Conservation (phyloP, 2,113 vertebrate species). For the Erythrocercus mccallii region DNA sequence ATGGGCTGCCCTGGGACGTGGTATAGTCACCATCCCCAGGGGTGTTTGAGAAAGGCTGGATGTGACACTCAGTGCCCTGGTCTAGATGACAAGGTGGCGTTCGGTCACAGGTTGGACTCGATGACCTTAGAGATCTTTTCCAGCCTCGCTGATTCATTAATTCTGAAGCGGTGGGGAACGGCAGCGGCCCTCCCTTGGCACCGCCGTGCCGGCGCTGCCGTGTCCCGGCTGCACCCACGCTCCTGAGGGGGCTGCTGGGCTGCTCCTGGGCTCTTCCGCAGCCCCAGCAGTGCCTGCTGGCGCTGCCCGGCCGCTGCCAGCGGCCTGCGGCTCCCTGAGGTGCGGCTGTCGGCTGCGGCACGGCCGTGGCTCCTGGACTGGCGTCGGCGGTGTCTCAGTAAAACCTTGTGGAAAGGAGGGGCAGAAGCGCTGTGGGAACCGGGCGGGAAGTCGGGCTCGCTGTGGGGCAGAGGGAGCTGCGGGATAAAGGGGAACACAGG, state of each 20-base stretch:
- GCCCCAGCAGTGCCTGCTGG: fast-evolving
- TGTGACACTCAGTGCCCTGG: too few species aligned
- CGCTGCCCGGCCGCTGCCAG: not conserved
- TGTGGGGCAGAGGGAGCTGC: not conserved
- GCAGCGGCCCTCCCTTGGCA: not conserved
- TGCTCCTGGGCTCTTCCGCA: too few species aligned
- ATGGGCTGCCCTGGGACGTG: too few species aligned
- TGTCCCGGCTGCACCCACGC: too few species aligned
- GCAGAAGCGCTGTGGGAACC: not conserved
- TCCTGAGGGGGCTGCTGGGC: fast-evolving
- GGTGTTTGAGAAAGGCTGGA: not conserved
- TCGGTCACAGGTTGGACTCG: not conserved
- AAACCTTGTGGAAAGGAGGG: fast-evolving
- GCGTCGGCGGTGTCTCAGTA: fast-evolving
- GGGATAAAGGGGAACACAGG: too few species aligned
- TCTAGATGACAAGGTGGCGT: fast-evolving
- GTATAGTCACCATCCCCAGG: too few species aligned
- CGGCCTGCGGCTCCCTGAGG: not conserved
- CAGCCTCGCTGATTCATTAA: not conserved
- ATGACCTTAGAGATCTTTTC: not conserved
- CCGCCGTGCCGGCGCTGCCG: not conserved
- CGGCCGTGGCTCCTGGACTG: too few species aligned
- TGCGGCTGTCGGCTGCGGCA: not conserved
- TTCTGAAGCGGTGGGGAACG: not conserved
- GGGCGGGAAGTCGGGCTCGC: too few species aligned